Evolutionary conservation across 2,888 invertebrate genomes (phyloP).

Genomic region (Stenichneumon culpator): DNA sequence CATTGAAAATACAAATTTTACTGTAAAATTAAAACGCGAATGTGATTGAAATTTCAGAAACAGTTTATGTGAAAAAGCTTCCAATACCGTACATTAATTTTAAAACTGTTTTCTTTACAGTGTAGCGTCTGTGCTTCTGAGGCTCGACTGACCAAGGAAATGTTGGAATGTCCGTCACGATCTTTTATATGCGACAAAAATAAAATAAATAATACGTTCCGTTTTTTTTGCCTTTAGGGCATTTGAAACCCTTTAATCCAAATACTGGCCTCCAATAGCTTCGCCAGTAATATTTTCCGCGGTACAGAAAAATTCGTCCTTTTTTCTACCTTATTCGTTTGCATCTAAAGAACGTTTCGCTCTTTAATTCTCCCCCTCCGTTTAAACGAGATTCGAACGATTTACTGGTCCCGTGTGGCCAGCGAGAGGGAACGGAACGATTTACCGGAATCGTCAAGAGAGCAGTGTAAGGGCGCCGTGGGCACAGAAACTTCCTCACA

Average conservation of each 20-base stretch:
- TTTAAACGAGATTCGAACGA: slow-evolving; percentile 24
- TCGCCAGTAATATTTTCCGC: not conserved
- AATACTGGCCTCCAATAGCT: not conserved
- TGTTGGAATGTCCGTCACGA: not conserved
- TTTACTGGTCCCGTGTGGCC: slow-evolving; percentile 25
- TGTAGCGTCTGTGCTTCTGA: too few relatives aligned
- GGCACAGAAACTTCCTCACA: not conserved
- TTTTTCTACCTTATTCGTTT: slow-evolving; percentile 8
- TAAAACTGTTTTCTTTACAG: too few relatives aligned
- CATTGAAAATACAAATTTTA: too few relatives aligned
- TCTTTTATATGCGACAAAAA: not conserved
- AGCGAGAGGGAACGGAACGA: slow-evolving; percentile 32
- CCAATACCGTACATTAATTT: too few relatives aligned
- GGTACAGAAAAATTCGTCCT: not conserved
- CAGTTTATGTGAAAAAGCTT: too few relatives aligned
- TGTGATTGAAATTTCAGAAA: too few relatives aligned
- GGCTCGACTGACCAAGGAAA: not conserved
- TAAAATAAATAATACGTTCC: not conserved
- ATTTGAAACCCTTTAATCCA: not conserved
- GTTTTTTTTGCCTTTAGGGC: not conserved
- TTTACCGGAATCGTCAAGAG: slow-evolving; percentile 28
- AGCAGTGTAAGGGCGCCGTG: slow-evolving; percentile 16
- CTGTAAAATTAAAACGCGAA: too few relatives aligned
- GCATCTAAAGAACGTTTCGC: slow-evolving; percentile 34
- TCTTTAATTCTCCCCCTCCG: slow-evolving; percentile 36